A percentile compares a stretch with the other conserved stretches of the same genome.
phyloP scores from a whole-genome alignment of 1,140 invertebrate genomes.

The Sitophilus oryzae region DNA sequence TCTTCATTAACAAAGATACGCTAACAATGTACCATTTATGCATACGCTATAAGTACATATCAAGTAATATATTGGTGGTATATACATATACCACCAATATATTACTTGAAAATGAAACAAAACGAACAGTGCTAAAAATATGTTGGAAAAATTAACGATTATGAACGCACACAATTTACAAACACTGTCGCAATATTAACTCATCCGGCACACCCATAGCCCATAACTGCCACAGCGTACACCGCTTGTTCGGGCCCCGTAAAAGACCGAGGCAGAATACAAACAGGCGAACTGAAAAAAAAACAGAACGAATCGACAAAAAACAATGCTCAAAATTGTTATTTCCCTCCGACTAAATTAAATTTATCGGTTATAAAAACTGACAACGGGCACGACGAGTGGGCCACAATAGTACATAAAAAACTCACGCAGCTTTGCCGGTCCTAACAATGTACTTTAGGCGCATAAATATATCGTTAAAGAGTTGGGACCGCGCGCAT shows the following conservation, averaged over 20 bases:
- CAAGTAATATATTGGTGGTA: no score
- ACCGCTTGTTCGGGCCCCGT: no score
- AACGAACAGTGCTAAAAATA: no score
- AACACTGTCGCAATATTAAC: not conserved
- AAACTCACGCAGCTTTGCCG: constrained; percentile 5
- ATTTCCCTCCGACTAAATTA: not conserved
- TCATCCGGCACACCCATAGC: not conserved
- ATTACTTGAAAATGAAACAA: no score
- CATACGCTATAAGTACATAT: no score
- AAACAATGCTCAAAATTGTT: not conserved
- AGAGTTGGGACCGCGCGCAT: not conserved
- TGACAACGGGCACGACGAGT: constrained; percentile 10
- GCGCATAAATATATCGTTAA: constrained; percentile 10
- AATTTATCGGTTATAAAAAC: constrained; percentile 12
- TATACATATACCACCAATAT: no score
- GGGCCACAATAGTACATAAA: constrained; percentile 21
- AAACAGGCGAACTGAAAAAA: not conserved
- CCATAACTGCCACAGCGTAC: not conserved
- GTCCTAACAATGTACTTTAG: constrained; percentile 12
- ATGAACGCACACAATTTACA: not conserved
- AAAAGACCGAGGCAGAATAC: no score
- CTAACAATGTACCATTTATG: no score
- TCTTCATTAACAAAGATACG: no score
- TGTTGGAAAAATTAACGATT: no score
- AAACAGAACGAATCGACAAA: not conserved